A percentile compares a stretch with the other conserved stretches of the same genome.
These are phyloP conservation scores for Cyprinodon brontotheroides DNA, from an alignment of 2,113 vertebrate species.

Conservation along the genomic window DNA sequence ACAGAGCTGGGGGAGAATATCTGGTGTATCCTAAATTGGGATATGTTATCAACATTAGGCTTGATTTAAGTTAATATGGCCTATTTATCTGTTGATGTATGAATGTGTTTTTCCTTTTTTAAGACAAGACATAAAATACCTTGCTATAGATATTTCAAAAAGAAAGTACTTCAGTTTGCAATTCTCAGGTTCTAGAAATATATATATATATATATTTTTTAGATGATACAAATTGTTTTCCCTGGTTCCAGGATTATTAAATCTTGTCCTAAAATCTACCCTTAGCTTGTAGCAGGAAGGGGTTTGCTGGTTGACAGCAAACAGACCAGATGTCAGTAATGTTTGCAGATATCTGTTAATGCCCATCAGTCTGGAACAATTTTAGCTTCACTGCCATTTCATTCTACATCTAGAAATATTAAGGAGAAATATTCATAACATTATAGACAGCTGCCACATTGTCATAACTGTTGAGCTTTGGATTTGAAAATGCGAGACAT, in stretches of 20 bases:
- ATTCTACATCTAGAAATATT: too few species aligned
- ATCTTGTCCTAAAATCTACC: neutral
- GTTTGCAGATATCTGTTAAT: too few species aligned
- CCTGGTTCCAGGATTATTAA: neutral
- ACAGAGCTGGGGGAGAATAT: constrained; percentile 12
- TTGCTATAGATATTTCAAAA: neutral
- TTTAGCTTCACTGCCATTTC: too few species aligned
- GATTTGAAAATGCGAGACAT: too few species aligned
- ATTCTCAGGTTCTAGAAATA: neutral
- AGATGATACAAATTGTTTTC: neutral
- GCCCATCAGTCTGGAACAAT: too few species aligned
- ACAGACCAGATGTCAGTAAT: too few species aligned
- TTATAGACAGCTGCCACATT: too few species aligned
- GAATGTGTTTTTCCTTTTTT: neutral
- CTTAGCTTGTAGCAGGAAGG: neutral
- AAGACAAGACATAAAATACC: neutral
- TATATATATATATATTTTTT: neutral
- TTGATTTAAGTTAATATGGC: neutral
- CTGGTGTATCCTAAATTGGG: constrained; percentile 44
- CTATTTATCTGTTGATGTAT: constrained; percentile 5
- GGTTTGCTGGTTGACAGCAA: too few species aligned
- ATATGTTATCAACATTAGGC: constrained; percentile 33
- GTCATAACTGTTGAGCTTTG: too few species aligned
- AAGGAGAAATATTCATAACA: too few species aligned
- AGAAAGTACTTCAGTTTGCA: neutral